Conservation (phyloP, 2,888 invertebrate genomes). For the Bhutanitis thaidina region DNA sequence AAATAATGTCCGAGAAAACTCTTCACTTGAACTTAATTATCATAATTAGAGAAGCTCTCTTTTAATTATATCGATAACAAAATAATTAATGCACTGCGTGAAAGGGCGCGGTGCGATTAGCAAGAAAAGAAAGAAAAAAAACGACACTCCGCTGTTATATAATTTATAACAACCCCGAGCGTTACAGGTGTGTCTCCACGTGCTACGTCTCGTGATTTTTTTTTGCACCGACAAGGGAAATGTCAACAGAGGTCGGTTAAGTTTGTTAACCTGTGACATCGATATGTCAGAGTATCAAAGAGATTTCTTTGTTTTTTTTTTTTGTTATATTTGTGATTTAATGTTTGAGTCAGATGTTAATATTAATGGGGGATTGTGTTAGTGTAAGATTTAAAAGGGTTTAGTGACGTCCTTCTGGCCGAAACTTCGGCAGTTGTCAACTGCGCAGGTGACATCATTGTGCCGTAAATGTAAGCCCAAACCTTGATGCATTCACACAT, state of each 20-base stretch:
- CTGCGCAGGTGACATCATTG: no score
- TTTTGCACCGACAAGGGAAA: constrained; percentile 36
- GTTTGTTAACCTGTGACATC: constrained; percentile 34
- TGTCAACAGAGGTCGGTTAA: constrained; percentile 38
- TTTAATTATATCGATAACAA: constrained; percentile 2
- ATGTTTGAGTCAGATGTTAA: no score
- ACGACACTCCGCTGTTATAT: neutral
- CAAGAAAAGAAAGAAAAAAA: constrained; percentile 9
- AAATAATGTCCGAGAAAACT: no score
- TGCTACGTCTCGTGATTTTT: constrained; percentile 40
- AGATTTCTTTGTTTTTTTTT: no score
- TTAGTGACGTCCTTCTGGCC: no score
- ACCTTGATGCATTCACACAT: no score
- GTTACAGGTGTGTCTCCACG: constrained; percentile 30
- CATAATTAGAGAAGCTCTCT: neutral
- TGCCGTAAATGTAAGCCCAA: no score
- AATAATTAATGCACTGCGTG: neutral
- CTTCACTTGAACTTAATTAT: neutral
- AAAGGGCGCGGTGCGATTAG: constrained; percentile 10
- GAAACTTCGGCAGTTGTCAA: no score
- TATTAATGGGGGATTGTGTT: no score
- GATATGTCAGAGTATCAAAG: neutral
- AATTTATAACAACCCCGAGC: constrained; percentile 19
- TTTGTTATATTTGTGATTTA: no score
- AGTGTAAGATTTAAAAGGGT: no score